Percentiles rank a stretch among this genome's conserved stretches.
These are phyloP conservation scores for Lepidocolaptes lacrymiger DNA, from an alignment of 2,797 vertebrate species.

Conservation along the genomic window DNA sequence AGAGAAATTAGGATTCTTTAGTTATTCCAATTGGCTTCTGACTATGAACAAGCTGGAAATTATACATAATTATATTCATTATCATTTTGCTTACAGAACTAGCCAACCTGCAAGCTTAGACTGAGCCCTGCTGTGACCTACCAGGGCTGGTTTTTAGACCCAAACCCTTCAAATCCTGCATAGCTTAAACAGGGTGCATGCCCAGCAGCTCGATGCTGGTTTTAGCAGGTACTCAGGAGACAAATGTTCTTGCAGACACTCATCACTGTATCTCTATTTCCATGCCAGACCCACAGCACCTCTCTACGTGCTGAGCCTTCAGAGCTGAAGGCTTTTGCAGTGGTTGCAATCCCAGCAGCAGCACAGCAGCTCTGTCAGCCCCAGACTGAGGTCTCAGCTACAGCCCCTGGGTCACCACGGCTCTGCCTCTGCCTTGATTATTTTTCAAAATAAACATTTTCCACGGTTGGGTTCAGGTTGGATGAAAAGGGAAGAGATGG, in stretches of 20 bases:
- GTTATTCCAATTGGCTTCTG: background rate
- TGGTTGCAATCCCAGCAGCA: background rate
- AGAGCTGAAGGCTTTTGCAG: background rate
- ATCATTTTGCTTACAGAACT: constrained; percentile 18
- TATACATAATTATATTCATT: background rate
- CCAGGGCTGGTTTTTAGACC: background rate
- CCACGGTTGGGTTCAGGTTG: background rate
- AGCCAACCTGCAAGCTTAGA: background rate
- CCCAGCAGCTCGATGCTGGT: background rate
- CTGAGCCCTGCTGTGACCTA: background rate
- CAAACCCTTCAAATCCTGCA: background rate
- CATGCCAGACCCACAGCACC: background rate
- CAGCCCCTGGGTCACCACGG: background rate
- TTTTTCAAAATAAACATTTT: background rate
- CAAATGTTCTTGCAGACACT: background rate
- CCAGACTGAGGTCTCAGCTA: background rate
- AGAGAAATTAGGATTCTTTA: background rate
- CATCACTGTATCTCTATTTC: background rate
- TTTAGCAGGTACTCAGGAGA: background rate
- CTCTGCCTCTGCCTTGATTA: background rate
- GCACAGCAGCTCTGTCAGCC: background rate
- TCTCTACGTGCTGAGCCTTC: background rate
- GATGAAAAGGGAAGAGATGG: background rate
- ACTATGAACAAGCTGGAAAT: background rate
- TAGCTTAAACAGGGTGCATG: background rate